Base-by-base conservation (phyloP, 1,140 invertebrate genomes). In the Asbolus verrucosus region DNA sequence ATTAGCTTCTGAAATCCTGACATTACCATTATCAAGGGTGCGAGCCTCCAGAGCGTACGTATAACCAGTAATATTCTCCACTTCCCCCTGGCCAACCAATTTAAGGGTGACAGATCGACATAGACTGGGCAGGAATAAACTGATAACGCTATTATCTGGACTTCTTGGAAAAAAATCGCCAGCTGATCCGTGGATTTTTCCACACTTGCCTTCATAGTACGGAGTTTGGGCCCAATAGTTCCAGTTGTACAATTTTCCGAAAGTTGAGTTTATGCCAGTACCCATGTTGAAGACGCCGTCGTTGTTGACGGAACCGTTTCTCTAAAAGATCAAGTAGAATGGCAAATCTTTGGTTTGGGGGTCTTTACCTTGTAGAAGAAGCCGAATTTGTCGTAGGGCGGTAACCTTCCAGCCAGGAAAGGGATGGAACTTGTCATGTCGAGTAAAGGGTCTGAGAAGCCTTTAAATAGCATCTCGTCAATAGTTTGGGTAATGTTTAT, bases 341-440 rank as follows among this genome's bases (percentile, higher is more conserved):
- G 16, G 0, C 13, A 46, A 30, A 8, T 69, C 30, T 1, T 14
- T 61, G 4, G 14, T 63, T 2, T 66, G 18, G 4, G 18, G 8
- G 27, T 68, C 30, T 2, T 82, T 84, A 94, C 92, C 81, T 85
- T 85, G 79, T 93, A 94, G 82, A 94, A 93, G 87, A 92, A 92
- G n/a, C 90, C 92, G 77, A 94, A 93, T 75, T 84, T 87, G 77
- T 93, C 91, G 36, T 65, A 70, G 0, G 87, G 88, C 0, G 86
- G 86, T 2, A 89, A 83, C 1, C 84, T 84, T 1, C 82, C 84
- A 0, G 82, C 76, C 1, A 83, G 77, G 0, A 79, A 88, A 85
- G 63, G 90, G 59, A 74, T 81, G 84, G 46, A 85, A 31, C 85
- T 83, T 0, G 86, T 89, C 24, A 92, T 76, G 14, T 87, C 86